Evolutionary conservation across 2,888 invertebrate species (phyloP).

Genomic region (Atrina japonica): DNA sequence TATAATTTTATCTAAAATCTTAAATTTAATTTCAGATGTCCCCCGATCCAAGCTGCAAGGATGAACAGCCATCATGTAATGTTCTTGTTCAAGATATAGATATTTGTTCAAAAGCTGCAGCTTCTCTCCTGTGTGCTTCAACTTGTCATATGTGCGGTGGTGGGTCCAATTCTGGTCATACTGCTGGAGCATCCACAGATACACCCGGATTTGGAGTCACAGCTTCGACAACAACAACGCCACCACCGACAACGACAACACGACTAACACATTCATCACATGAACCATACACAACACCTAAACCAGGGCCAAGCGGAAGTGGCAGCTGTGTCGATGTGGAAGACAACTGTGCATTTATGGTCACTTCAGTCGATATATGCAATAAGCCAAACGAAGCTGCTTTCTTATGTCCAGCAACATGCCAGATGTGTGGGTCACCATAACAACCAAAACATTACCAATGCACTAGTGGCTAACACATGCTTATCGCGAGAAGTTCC

Average conservation of each 20-base stretch:
- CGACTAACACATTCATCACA: background rate
- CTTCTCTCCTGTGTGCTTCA: slow-evolving; percentile 17
- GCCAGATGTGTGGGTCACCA: slow-evolving; percentile 1
- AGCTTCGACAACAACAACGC: background rate
- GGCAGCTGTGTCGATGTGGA: slow-evolving; percentile 16
- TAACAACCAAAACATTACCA: too few relatives aligned
- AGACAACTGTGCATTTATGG: slow-evolving; percentile 16
- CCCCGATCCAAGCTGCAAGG: slow-evolving; percentile 16
- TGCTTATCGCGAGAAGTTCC: too few relatives aligned
- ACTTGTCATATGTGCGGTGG: slow-evolving; percentile 23
- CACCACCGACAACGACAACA: background rate
- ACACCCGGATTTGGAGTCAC: background rate
- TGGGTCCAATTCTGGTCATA: background rate
- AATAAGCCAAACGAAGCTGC: slow-evolving; percentile 11
- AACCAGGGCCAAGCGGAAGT: background rate
- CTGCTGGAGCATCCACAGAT: background rate
- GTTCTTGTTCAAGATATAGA: slow-evolving; percentile 22
- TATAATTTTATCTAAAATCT: too few relatives aligned
- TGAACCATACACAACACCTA: slow-evolving; percentile 19
- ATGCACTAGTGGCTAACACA: too few relatives aligned
- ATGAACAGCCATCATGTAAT: slow-evolving; percentile 9
- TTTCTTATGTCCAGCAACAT: slow-evolving; percentile 21
- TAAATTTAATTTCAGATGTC: background rate
- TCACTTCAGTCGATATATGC: slow-evolving; percentile 19
- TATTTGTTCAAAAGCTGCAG: slow-evolving; percentile 9